Base-by-base conservation (phyloP, 2,888 invertebrate species). In the Erebia ligea region DNA sequence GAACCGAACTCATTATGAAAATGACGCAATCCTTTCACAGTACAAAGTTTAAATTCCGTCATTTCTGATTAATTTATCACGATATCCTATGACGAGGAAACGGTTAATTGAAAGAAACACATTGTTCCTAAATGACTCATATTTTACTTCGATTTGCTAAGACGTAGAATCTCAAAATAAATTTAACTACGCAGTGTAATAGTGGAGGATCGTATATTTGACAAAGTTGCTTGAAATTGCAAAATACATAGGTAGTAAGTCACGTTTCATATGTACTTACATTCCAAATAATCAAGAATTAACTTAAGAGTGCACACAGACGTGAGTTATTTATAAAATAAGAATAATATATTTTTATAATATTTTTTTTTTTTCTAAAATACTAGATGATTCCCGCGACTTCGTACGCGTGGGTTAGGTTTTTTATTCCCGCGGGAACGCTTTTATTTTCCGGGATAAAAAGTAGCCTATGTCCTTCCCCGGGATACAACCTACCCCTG, bases 151-250 rank as follows among this genome's bases (percentile, higher is more conserved):
- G 58, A 34, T 17, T 13, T 45, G n/a, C 10, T 66, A 54, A 69
- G 66, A 73, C 71, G 68, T 58, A 69, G 66, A 67, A 63, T 54
- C 68, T 66, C 34, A 15, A 66, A 63, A 63, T 73, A 66, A 61
- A 40, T 59, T 58, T 57, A 52, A 71, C 68, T 73, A 56, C 73
- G 73, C 68, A 70, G 65, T 67, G 34, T 57, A 52, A 19, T 63
- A 50, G 48, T 1, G 5, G 45, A 17, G 58, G 64, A 61, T 64
- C 48, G 4, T 59, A 52, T 52, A 52, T 70, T 72, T 61, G 59
- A 56, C 67, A 56, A 68, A 69, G 65, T 71, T n/a, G 52, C 50
- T 61, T 52, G 48, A 61, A 69, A 68, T 57, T 54, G 50, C 62
- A 56, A 65, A 70, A 70, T 70, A 67, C n/a, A 21, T 58, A 48